Conservation (phyloP, 2,113 vertebrate species). For the Gasterosteus aculeatus region DNA sequence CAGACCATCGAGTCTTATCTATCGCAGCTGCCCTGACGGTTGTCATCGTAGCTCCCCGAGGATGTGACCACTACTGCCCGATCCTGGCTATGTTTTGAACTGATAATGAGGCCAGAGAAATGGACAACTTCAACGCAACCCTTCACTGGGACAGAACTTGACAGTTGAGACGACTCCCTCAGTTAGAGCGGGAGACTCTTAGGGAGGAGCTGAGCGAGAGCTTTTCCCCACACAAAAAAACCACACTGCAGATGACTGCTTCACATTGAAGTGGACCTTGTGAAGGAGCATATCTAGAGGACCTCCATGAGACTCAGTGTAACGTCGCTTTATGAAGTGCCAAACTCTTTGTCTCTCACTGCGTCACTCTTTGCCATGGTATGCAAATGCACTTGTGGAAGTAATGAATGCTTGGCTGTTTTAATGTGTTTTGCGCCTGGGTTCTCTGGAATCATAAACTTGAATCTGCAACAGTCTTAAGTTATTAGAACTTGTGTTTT, state of each 20-base stretch:
- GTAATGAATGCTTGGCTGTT: slow-evolving; percentile 49
- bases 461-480: slow-evolving; percentile 79
- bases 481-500: slow-evolving; percentile 75
- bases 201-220: slow-evolving; percentile 34
- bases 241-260: slow-evolving; percentile 75
- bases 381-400: slow-evolving; percentile 70
- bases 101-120: slow-evolving; percentile 44
- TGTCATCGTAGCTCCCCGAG: slow-evolving; percentile 53
- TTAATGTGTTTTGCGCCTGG: slow-evolving; percentile 53
- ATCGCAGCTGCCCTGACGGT: slow-evolving; percentile 88
- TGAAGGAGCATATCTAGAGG: slow-evolving; percentile 64
- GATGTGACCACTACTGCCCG: slow-evolving; percentile 77
- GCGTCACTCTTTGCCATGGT: slow-evolving; percentile 55
- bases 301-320: slow-evolving; percentile 76
- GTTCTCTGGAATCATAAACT: slow-evolving; percentile 71
- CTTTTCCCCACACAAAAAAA: slow-evolving; percentile 42
- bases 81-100: slow-evolving; percentile 57
- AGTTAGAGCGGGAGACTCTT: slow-evolving; percentile 62
- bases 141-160: slow-evolving; percentile 71
- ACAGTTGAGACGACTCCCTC: slow-evolving; percentile 68
- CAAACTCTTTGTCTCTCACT: slow-evolving; percentile 69
- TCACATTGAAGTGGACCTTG: slow-evolving; percentile 85
- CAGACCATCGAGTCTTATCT: slow-evolving; percentile 91
- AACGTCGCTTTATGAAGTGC: slow-evolving; percentile 78
- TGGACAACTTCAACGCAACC: slow-evolving; percentile 55